A percentile compares a stretch with the other conserved stretches of the same genome.
Conservation (phyloP, 2,113 vertebrate genomes). For the Lophotis ruficrista region DNA sequence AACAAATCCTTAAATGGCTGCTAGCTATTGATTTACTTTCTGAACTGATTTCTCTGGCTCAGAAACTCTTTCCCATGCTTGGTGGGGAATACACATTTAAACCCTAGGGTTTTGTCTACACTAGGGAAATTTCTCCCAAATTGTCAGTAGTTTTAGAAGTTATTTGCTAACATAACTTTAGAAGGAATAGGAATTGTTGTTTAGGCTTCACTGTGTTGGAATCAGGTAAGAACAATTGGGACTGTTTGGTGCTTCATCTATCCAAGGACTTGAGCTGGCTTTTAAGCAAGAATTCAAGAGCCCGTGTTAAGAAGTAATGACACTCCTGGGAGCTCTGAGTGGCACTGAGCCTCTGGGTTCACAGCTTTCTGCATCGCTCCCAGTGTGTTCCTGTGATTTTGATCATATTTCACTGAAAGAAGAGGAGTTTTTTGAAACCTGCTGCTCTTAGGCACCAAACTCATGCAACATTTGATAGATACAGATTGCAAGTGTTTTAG, state of each 20-base stretch:
- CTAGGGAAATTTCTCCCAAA: neutral
- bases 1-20: neutral
- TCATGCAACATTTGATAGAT: neutral
- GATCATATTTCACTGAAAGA: neutral
- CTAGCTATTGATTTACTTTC: constrained; percentile 38
- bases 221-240: neutral
- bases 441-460: neutral
- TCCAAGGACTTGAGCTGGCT: neutral
- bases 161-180: neutral
- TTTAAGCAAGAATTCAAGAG: constrained; percentile 1
- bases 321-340: neutral
- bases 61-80: neutral
- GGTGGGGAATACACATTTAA: neutral
- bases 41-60: constrained; percentile 11
- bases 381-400: neutral
- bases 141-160: neutral
- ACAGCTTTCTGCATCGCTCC: neutral
- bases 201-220: neutral
- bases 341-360: neutral
- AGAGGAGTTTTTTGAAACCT: neutral
- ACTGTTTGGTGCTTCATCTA: neutral
- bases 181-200: neutral
- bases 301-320: neutral
- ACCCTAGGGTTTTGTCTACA: neutral
- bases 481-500: neutral